Percentiles rank a stretch among this genome's conserved stretches.
These are phyloP conservation scores for Dendrolimus punctatus DNA, from an alignment of 1,140 invertebrate genomes.

Conservation along the genomic window DNA sequence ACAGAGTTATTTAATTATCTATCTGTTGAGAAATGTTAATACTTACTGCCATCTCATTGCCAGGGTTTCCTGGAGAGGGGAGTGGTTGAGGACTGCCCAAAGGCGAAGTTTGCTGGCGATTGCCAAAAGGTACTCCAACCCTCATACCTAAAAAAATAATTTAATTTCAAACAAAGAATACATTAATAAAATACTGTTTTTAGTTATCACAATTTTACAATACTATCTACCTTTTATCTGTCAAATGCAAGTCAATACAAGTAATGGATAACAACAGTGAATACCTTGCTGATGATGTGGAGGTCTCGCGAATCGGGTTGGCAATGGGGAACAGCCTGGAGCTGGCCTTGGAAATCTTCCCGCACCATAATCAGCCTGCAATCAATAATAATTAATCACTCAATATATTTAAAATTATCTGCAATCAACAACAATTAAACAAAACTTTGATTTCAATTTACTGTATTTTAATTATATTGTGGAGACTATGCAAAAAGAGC, in stretches of 20 bases:
- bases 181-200: too few relatives aligned
- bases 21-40: background rate
- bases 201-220: too few relatives aligned
- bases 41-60: constrained; percentile 63
- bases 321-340: constrained; percentile 62
- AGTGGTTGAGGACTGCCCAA: constrained; percentile 68
- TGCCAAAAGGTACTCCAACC: constrained; percentile 57
- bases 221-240: too few relatives aligned
- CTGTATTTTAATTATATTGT: too few relatives aligned
- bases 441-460: too few relatives aligned
- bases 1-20: too few relatives aligned
- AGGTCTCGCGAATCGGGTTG: constrained; percentile 65
- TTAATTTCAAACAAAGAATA: background rate
- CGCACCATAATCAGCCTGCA: constrained; percentile 47
- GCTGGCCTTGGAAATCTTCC: constrained; percentile 63
- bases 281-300: constrained; percentile 69
- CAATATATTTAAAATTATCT: too few relatives aligned
- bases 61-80: constrained; percentile 60
- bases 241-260: too few relatives aligned
- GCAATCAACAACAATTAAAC: too few relatives aligned
- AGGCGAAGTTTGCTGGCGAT: constrained; percentile 63
- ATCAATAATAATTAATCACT: constrained; percentile 3
- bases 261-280: too few relatives aligned
- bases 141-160: constrained; percentile 50
- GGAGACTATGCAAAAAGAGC: too few relatives aligned